Evolutionary conservation across 2,888 invertebrate genomes (phyloP), one percentile per base, ranked within the genome.

Genomic region (Cephus sareptanus): DNA sequence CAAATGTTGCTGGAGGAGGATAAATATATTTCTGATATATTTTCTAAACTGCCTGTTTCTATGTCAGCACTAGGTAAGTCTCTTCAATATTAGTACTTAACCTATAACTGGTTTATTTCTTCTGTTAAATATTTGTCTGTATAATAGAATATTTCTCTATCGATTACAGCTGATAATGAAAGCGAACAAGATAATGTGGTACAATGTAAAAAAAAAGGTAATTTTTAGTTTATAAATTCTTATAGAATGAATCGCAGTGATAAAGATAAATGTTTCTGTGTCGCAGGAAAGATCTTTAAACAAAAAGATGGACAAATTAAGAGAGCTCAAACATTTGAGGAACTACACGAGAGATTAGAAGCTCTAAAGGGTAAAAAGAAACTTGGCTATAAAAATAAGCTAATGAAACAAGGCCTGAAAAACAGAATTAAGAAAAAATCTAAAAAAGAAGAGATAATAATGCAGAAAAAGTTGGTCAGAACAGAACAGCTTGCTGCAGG

Each of bases 361-460:
- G 93, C 94, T 88, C 91, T 95, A 0, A 94, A 94, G 87, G 93
- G 94, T 12, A 93, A 93, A 82, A 94, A 94, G 82, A 94, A 93
- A 78, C 92, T 94, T 75, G 93, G 93, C 77, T 93, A 95, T 75
- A 95, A 95, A 90, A 94, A 94, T 79, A 95, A 94, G 91, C 89
- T 95, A 76, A 90, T 93, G 1, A 96, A 95, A 86, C 95, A 95
- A 87, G 94, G 93, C 82, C 90, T 96, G 69, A 94, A 93, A 84
- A 95, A 94, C 86, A 94, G 94, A 89, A 90, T 96, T 77, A 95
- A 94, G 84, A 95, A 95, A 85, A 95, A 95, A 87, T 92, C 93
- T 1, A 95, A 94, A 85, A 94, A 93, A 84, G 93, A 93, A 82
- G 94, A 95, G 84, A 92, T 94, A 83, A 89, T 91, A 77, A 87